phyloP scores from a whole-genome alignment of 2,113 vertebrate species.

The Chamaea fasciata region DNA sequence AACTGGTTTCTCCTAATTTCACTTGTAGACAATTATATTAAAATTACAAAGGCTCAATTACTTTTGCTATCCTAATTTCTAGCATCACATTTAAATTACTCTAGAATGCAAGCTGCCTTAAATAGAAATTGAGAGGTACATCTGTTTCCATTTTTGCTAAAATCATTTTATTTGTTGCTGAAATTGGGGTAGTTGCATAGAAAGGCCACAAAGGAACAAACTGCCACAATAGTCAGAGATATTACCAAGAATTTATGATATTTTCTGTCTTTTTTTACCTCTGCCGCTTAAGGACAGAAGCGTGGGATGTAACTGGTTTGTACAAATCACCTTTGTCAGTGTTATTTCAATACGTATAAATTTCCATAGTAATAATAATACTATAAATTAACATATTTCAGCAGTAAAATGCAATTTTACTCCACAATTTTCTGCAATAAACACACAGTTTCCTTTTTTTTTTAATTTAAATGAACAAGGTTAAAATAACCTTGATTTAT shows the following conservation, averaged over 20 bases:
- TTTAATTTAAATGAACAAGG: not conserved
- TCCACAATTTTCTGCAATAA: not conserved
- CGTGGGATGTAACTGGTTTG: not conserved
- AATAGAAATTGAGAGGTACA: not conserved
- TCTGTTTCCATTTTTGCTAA: not conserved
- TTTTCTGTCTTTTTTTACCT: not conserved
- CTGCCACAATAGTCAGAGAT: not conserved
- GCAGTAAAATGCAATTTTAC: not conserved
- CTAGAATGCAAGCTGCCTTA: not conserved
- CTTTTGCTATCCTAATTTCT: not conserved
- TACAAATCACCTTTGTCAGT: not conserved
- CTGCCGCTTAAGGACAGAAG: not conserved
- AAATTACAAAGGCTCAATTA: not conserved
- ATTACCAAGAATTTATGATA: not conserved
- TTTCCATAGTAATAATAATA: not conserved
- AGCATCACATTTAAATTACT: not conserved
- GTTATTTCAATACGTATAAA: not conserved
- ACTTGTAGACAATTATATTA: not conserved
- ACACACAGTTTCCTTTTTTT: not conserved
- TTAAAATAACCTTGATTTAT: not conserved
- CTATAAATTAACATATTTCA: not conserved
- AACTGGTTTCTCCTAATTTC: not conserved
- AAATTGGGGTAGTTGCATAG: not conserved
- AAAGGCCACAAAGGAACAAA: not conserved
- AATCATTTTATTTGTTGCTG: not conserved